Conservation (phyloP, 1,140 invertebrate species). For the Chlorops oryzae region DNA sequence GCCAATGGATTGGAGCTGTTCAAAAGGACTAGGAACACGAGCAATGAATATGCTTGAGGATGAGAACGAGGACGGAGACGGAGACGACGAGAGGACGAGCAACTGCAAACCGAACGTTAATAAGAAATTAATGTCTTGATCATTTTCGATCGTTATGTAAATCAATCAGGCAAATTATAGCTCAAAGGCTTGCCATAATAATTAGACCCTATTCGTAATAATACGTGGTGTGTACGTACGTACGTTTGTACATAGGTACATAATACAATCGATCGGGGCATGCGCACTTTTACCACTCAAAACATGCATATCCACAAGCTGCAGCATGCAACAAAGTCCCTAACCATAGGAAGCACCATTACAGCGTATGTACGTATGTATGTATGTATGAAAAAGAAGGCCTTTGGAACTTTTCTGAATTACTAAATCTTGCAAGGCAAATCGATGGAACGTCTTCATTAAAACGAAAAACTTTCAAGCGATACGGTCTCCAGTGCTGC, state of each 20-base stretch:
- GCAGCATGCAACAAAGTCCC: too few relatives aligned
- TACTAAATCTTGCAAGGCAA: neutral
- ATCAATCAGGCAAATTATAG: slow-evolving; percentile 49
- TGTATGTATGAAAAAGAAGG: too few relatives aligned
- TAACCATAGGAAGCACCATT: too few relatives aligned
- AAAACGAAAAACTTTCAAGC: neutral
- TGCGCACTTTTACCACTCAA: too few relatives aligned
- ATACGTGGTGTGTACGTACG: slow-evolving; percentile 25
- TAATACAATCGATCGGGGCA: too few relatives aligned
- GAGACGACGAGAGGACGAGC: neutral
- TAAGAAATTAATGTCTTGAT: slow-evolving; percentile 49
- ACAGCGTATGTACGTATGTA: too few relatives aligned
- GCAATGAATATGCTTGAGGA: too few relatives aligned
- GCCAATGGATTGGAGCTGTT: too few relatives aligned
- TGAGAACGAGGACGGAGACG: neutral
- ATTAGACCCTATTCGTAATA: slow-evolving; percentile 47
- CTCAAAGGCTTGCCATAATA: slow-evolving; percentile 48
- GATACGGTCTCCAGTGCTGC: neutral
- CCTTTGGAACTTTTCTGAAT: too few relatives aligned
- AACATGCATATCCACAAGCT: too few relatives aligned
- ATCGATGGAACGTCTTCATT: neutral
- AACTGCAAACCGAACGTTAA: slow-evolving; percentile 31
- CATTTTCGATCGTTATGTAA: slow-evolving; percentile 49
- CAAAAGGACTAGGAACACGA: too few relatives aligned
- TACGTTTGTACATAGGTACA: too few relatives aligned